These are phyloP conservation scores for Sinotaia quadrata DNA, from an alignment of 2,888 invertebrate species.

Conservation along the genomic window DNA sequence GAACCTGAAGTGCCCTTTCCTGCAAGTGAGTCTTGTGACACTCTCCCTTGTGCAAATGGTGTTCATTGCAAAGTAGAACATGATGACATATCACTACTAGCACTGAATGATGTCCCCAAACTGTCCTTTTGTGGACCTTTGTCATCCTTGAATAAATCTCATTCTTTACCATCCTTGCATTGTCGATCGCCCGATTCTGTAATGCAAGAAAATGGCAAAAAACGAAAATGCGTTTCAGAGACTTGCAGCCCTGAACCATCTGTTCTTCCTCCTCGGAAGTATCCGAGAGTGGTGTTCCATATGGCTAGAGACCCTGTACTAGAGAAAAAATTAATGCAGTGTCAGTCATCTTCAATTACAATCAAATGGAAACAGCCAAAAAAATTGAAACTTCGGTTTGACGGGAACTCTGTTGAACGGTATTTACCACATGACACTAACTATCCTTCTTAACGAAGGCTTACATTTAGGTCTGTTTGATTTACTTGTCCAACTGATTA, in stretches of 20 bases:
- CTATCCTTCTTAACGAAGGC: constrained; percentile 9
- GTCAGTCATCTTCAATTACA: neutral
- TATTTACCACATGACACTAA: constrained; percentile 5
- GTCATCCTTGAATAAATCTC: neutral
- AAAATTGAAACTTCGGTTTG: constrained; percentile 3
- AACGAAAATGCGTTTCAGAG: neutral
- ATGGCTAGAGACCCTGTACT: constrained; percentile 5
- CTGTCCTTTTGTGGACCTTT: constrained; percentile 17
- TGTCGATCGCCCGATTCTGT: too few relatives aligned
- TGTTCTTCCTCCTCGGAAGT: neutral
- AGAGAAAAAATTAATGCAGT: neutral
- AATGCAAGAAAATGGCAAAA: neutral
- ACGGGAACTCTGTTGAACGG: constrained; percentile 3
- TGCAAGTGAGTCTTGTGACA: neutral
- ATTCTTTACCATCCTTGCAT: too few relatives aligned
- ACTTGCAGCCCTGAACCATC: neutral
- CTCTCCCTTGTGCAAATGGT: neutral
- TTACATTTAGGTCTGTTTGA: neutral
- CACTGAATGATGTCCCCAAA: constrained; percentile 16
- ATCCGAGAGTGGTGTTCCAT: neutral
- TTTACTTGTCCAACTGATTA: neutral
- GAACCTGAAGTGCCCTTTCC: constrained; percentile 35
- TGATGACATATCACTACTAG: neutral
- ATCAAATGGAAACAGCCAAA: constrained; percentile 8
- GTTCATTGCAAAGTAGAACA: constrained; percentile 2